These are phyloP conservation scores for Cydia strobilella DNA, from an alignment of 1,140 invertebrate genomes.

Conservation along the genomic window DNA sequence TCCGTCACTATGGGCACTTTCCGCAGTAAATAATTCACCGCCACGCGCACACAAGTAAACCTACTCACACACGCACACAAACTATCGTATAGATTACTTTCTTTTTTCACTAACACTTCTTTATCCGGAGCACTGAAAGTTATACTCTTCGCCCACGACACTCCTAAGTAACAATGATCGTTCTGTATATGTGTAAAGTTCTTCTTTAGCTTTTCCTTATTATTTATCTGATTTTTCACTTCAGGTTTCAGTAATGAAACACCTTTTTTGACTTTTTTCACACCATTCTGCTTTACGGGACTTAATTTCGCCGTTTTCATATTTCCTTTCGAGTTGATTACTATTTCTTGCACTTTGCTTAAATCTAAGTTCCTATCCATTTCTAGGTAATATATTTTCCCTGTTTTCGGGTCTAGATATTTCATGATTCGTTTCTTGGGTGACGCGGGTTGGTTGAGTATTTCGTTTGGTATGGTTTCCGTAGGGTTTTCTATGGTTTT, in stretches of 20 bases:
- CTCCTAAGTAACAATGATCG: conserved; percentile 66
- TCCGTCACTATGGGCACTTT: conserved; percentile 66
- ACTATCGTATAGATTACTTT: conserved; percentile 42
- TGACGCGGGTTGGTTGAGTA: conserved; percentile 41
- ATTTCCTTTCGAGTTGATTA: conserved; percentile 56
- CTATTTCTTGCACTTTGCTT: conserved; percentile 67
- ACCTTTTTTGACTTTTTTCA: conserved; percentile 52
- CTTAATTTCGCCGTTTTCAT: conserved; percentile 60
- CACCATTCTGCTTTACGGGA: conserved; percentile 60
- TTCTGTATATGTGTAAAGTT: conserved; percentile 63
- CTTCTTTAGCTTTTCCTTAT: background rate
- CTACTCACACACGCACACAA: conserved; percentile 45
- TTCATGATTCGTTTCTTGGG: conserved; percentile 68
- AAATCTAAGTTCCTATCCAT: conserved; percentile 66
- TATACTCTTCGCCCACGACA: conserved; percentile 22
- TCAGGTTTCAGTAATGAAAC: conserved; percentile 59
- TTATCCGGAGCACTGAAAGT: conserved; percentile 29
- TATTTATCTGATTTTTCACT: conserved; percentile 49
- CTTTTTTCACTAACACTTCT: conserved; percentile 40
- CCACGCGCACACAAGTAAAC: conserved; percentile 51
- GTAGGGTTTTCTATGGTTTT: conserved; percentile 18
- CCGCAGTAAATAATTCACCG: conserved; percentile 63
- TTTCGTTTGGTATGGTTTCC: conserved; percentile 47
- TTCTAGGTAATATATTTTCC: conserved; percentile 74
- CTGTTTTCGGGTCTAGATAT: conserved; percentile 68